Evolutionary conservation across 2,113 vertebrate species (phyloP), one percentile per base, ranked within the genome.

Genomic region (Poeciliopsis retropinna): DNA sequence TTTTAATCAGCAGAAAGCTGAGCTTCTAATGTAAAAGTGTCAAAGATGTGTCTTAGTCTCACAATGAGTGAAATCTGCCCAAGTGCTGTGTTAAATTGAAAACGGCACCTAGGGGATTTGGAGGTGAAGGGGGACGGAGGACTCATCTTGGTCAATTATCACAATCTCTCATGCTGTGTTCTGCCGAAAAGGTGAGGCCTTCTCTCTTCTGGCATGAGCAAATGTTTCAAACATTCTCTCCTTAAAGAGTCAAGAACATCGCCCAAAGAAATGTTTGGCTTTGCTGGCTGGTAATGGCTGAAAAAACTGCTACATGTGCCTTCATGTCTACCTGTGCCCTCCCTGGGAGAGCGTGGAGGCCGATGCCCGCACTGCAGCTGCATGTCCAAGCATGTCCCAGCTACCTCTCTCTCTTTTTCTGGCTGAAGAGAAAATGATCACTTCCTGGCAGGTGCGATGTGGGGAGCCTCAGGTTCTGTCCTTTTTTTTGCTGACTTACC

Each of bases 41-140:
- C 93, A 93, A 82, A 90, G 89, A 92, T 85, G 84, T 81, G 82
- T 67, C 79, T 74, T 44, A 60, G 80, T 73, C 84, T 70, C 25
- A 67, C 84, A 86, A 81, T 84, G 83, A 89, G 88, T 78, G 85
- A 92, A 90, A 88, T 87, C 89, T 90, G 86, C 82, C 80, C 68
- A 84, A 85, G 77, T 88, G 85, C 82, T 67, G 87, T 92, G 93
- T 90, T 90, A 94, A 92, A 93, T 94, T 93, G 93, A 93, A 94
- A 93, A 93, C 72, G n/a, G 86, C 86, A 41, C 93, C 75, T 0
- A 72, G 89, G 94, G 92, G 94, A 93, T 91, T 92, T 73, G 79
- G 78, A 82, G 90, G 88, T 87, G 85, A 89, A 79, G 74, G 83
- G 83, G 34, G 70, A 81, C 75, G 25, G 75, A 80, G 83, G 87